Conservation (phyloP, 2,113 vertebrate genomes). For the Edolisoma coerulescens region DNA sequence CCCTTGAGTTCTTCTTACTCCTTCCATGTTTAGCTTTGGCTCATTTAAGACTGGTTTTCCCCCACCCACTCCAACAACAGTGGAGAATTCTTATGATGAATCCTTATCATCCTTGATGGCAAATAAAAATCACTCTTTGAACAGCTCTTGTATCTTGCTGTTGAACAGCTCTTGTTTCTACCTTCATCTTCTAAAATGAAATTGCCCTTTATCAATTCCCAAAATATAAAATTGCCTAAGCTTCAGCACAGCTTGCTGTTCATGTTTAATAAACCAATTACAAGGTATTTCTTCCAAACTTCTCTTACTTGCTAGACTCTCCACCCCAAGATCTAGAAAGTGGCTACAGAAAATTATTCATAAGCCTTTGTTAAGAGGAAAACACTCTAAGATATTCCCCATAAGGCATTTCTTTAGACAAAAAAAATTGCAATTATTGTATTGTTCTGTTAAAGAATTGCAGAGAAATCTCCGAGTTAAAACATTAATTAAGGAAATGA, state of each 20-base stretch:
- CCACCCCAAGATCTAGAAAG: neutral
- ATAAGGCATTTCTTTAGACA: neutral
- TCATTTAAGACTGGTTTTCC: neutral
- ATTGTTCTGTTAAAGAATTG: neutral
- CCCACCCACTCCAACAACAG: neutral
- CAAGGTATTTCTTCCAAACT: neutral
- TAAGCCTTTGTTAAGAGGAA: neutral
- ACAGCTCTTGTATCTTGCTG: neutral
- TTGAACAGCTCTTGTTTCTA: neutral
- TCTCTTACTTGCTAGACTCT: neutral
- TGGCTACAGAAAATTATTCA: neutral
- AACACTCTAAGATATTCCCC: neutral
- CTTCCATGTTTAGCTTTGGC: neutral
- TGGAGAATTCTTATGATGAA: neutral
- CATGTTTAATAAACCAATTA: neutral
- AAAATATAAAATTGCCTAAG: neutral
- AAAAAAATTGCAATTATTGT: neutral
- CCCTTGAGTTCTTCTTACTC: neutral
- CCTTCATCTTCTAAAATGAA: neutral
- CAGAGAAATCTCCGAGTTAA: neutral
- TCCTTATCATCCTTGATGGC: neutral
- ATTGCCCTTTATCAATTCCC: neutral
- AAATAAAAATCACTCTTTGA: neutral
- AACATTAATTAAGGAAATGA: neutral
- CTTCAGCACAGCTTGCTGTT: neutral